Evolutionary conservation across 2,888 invertebrate species (phyloP), one percentile per base, ranked within the genome.

Genomic region (Drosophila demipolita): DNA sequence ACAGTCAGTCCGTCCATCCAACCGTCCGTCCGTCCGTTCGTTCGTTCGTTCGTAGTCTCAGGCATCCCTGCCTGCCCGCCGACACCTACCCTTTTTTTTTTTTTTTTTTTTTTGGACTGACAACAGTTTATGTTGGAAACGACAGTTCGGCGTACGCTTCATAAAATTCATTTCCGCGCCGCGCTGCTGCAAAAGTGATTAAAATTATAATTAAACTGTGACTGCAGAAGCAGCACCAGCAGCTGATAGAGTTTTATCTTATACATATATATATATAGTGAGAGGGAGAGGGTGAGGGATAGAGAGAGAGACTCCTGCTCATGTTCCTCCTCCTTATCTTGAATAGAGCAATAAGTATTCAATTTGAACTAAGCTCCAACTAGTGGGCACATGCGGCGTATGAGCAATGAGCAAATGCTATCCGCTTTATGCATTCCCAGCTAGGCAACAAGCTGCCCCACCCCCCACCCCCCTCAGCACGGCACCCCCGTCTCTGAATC

Each of bases 181-280:
- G 87, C 80, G 80, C 75, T 75, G 78, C 78, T 83, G 87, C 87
- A 87, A 87, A 87, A 87, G 87, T 87, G 87, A 87, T 87, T 87
- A 87, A 87, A 87, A 87, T 87, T 87, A 87, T 87, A 87, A 87
- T 87, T 87, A 87, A 87, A 87, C 90, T 90, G 90, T 87, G 90
- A 90, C 80, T 86, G 76, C 72, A 68, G 59, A 67, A 48, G 32
- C 48, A 61, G 35, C 48, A 50, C 23, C 54, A 70, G 64, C 71
- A 78, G 64, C 76, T 62, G 75, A 77, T 77, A 55, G 55, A 77
- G 65, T 62, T 72, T 62, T 66, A 78, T 55, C 75, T 58, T 64
- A 38, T 35, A 23, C 8, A 54, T 26, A 58, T 48, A 49, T 53
- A 60, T 32, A 35, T 54, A 9, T 33, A 53, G 4, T 38, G 3